phyloP scores from a whole-genome alignment of 2,888 invertebrate genomes.

The Adela reaumurella region DNA sequence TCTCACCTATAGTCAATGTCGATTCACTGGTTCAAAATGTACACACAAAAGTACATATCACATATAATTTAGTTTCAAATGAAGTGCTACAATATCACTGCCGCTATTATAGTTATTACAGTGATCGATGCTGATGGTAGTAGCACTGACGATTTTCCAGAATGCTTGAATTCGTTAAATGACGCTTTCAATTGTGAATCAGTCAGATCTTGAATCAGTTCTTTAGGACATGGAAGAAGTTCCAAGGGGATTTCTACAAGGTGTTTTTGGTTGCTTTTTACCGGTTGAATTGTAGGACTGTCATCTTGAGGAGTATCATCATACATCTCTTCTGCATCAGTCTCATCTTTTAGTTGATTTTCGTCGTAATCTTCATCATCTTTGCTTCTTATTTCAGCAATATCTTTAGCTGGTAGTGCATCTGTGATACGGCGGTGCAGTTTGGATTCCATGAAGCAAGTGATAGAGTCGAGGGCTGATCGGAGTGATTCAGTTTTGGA shows the following conservation, averaged over 20 bases:
- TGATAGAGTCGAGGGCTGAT: conserved; percentile 65
- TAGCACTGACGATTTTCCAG: not conserved
- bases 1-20: too few species aligned
- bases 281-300: not conserved
- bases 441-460: conserved; percentile 59
- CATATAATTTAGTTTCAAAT: too few species aligned
- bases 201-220: conserved; percentile 25
- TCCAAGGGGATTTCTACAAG: conserved; percentile 39
- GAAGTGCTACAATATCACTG: not conserved
- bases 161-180: not conserved
- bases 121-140: too few species aligned
- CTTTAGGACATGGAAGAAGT: conserved; percentile 45
- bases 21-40: too few species aligned
- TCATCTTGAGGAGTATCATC: not conserved
- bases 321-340: conserved; percentile 7
- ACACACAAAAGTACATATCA: too few species aligned
- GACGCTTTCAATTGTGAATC: not conserved
- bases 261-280: conserved; percentile 15
- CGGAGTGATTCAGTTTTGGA: conserved; percentile 68
- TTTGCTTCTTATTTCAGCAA: not conserved
- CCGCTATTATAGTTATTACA: not conserved
- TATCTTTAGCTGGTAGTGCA: not conserved
- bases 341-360: conserved; percentile 6
- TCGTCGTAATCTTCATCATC: conserved; percentile 2
- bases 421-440: not conserved